Evolutionary conservation across 2,113 vertebrate species (phyloP), one percentile per base, ranked within the genome.

Genomic region (Prunella fulvescens): DNA sequence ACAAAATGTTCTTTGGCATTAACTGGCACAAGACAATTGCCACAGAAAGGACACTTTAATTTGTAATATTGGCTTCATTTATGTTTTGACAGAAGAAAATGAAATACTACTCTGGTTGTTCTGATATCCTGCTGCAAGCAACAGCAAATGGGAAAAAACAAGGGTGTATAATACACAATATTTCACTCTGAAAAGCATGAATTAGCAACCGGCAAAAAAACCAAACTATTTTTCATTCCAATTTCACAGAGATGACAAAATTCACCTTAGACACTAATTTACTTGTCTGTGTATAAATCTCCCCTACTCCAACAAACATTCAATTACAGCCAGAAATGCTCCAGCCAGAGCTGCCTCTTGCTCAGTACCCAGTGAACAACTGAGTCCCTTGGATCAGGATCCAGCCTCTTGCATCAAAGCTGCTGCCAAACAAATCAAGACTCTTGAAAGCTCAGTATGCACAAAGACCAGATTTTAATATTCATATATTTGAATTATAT

Each of bases 221-320:
- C 51, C 61, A 78, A 92, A 79, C 57, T 44, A 24, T 67, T 94
- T 93, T 80, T 93, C 76, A 88, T 74, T 90, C 93, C 82, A 71
- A 3, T 95, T 92, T 81, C 90, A 53, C 6, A 12, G 72, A 56
- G 64, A 88, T 86, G 90, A 86, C 82, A 92, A 90, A 88, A 94
- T 93, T 86, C 82, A 95, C 94, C 90, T 97, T 11, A 88, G 86
- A 77, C 92, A 74, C 67, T 92, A 83, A 95, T 96, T 92, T 86
- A 83, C 67, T 90, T 51, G 84, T 62, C 78, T 57, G 0, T 66
- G 76, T 91, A 70, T 77, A 88, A 94, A 92, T 92, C 64, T 91
- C 42, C 29, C 69, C 11, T 14, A 28, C 40, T 91, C 81, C 92
- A 95, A 70, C 66, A 90, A 95, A 95, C 51, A 93, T 11, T 77